phyloP scores from a whole-genome alignment of 2,113 vertebrate genomes.

The mouse (Mus musculus) region GRCm39 chr17:68585501-68586000 shows the following conservation, averaged over 20 bases:
- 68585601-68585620: too few species aligned
- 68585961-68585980: background rate
- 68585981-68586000: background rate
- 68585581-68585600: too few species aligned
- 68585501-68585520: background rate
- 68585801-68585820: background rate
- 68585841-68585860: background rate
- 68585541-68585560: too few species aligned
- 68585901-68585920: rapidly evolving
- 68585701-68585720: too few species aligned
- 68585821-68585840: background rate
- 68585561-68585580: too few species aligned
- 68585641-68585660: too few species aligned
- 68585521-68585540: background rate
- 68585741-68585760: background rate
- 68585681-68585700: too few species aligned
- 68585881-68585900: background rate
- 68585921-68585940: background rate
- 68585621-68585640: too few species aligned
- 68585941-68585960: background rate
- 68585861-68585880: background rate
- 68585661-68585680: too few species aligned
- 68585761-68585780: background rate
- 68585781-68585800: background rate
- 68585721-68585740: background rate